A percentile compares a stretch with the other conserved stretches of the same genome.
Evolutionary conservation across 2,888 invertebrate species (phyloP).

Genomic region (Epiblema foenella): DNA sequence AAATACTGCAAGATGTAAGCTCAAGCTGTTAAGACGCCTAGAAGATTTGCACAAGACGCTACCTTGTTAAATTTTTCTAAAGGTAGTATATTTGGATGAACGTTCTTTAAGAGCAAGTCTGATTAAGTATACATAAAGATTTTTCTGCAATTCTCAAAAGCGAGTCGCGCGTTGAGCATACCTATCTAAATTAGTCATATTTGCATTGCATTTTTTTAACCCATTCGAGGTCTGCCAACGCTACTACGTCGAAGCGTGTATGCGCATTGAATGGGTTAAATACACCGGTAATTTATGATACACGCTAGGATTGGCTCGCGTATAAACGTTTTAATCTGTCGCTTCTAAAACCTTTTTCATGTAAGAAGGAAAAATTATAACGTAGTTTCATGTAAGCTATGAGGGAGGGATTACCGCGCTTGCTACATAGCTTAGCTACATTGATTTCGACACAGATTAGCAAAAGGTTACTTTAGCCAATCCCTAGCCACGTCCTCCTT

Average conservation of each 20-base stretch:
- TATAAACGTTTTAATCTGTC: too few relatives aligned
- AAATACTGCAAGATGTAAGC: conserved; percentile 40
- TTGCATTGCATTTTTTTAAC: too few relatives aligned
- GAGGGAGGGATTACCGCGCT: not conserved
- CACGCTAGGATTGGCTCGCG: too few relatives aligned
- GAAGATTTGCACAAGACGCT: conserved; percentile 47
- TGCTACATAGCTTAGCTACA: not conserved
- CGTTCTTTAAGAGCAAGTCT: not conserved
- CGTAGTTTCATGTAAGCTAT: not conserved
- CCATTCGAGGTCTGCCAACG: too few relatives aligned
- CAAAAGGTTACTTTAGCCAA: conserved; percentile 5
- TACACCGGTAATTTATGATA: too few relatives aligned
- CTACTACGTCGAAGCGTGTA: too few relatives aligned
- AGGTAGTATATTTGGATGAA: not conserved
- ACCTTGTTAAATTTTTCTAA: conserved; percentile 7
- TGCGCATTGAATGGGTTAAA: too few relatives aligned
- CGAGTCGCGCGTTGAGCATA: too few relatives aligned
- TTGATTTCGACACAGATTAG: conserved; percentile 17
- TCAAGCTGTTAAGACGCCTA: not conserved
- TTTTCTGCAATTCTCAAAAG: too few relatives aligned
- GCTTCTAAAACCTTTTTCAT: not conserved
- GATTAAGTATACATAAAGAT: too few relatives aligned
- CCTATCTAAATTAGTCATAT: too few relatives aligned
- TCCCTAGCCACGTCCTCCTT: not conserved
- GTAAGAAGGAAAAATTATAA: not conserved